A percentile compares a stretch with the other conserved stretches of the same genome.
Evolutionary conservation across 2,113 vertebrate species (phyloP).

Genomic region (Sclerurus mexicanus): DNA sequence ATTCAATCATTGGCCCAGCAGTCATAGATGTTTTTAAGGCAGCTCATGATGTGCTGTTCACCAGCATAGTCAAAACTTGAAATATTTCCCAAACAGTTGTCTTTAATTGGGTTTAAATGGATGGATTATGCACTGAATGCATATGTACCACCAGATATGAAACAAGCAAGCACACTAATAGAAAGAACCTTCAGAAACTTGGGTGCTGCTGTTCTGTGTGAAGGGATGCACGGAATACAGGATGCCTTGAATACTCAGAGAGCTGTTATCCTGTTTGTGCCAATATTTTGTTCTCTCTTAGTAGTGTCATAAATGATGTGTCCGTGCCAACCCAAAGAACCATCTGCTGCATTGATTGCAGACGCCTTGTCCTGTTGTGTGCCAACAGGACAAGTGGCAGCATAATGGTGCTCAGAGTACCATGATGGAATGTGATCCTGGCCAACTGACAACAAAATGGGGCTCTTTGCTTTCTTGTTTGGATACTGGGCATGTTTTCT

Average conservation of each 20-base stretch:
- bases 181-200: not conserved
- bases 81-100: not conserved
- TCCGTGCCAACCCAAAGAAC: constrained; percentile 14
- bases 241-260: not conserved
- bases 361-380: not conserved
- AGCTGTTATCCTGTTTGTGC: not conserved
- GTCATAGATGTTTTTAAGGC: constrained; percentile 9
- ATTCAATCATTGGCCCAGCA: not conserved
- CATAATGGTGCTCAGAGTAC: not conserved
- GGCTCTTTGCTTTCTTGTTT: not conserved
- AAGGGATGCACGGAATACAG: not conserved
- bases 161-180: not conserved
- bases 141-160: not conserved
- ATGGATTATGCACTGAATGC: not conserved
- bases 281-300: not conserved
- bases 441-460: not conserved
- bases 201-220: not conserved
- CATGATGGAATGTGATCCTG: not conserved
- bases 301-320: not conserved
- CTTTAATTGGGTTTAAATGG: not conserved
- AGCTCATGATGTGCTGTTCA: not conserved
- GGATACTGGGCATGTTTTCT: not conserved
- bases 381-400: constrained; percentile 35
- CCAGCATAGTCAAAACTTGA: not conserved
- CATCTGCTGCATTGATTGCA: constrained; percentile 44